Conservation (phyloP, 2,797 vertebrate species). For the Sylvilagus floridanus region DNA sequence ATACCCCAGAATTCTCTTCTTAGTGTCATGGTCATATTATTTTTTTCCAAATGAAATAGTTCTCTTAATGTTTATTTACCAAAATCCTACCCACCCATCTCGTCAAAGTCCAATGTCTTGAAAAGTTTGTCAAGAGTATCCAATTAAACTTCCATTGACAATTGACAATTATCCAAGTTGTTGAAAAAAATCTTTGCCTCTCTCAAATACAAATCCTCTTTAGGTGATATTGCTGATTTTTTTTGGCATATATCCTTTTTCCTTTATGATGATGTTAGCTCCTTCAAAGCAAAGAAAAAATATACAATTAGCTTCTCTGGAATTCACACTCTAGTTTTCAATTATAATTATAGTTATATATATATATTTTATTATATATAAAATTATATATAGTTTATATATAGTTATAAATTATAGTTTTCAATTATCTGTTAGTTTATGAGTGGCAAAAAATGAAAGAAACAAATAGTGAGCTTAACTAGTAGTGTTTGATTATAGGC, state of each 20-base stretch:
- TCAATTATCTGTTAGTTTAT: not conserved
- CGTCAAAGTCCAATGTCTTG: not conserved
- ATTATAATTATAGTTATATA: not conserved
- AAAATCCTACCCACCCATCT: not conserved
- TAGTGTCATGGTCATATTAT: not conserved
- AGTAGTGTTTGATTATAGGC: not conserved
- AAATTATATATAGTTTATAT: too few species aligned
- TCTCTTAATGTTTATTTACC: not conserved
- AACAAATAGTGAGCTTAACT: not conserved
- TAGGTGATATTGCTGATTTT: not conserved
- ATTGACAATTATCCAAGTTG: not conserved
- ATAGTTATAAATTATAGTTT: not conserved
- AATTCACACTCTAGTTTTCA: not conserved
- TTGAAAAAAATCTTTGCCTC: not conserved
- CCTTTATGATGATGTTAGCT: not conserved
- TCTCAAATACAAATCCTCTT: not conserved
- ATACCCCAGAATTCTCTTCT: rapidly evolving
- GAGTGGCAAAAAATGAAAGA: not conserved
- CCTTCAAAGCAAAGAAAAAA: not conserved
- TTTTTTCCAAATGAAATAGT: not conserved
- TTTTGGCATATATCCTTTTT: not conserved
- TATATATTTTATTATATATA: too few species aligned
- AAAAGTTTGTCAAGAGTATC: not conserved
- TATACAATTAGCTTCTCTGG: not conserved
- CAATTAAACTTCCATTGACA: not conserved